These are phyloP conservation scores for Eubucco bourcierii DNA, from an alignment of 2,113 vertebrate species.

Conservation along the genomic window DNA sequence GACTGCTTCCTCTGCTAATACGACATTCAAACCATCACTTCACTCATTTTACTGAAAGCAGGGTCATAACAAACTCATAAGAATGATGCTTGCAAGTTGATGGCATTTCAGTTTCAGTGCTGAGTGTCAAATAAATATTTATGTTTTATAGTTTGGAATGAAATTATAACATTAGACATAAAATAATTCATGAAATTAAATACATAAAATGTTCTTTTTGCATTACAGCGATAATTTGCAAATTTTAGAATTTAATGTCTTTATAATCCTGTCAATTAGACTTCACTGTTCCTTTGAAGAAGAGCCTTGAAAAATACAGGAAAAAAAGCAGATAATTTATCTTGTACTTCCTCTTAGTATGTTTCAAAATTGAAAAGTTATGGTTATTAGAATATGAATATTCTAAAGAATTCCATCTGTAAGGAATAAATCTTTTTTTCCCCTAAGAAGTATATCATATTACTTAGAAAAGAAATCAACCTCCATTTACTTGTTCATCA, in stretches of 20 bases:
- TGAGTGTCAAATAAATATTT: background rate
- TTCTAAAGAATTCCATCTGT: background rate
- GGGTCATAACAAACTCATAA: background rate
- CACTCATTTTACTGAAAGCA: background rate
- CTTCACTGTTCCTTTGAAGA: background rate
- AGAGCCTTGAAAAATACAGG: background rate
- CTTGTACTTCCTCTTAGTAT: background rate
- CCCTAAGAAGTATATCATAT: background rate
- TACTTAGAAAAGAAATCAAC: background rate
- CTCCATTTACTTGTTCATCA: conserved; percentile 3
- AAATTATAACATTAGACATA: background rate
- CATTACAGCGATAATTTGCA: background rate
- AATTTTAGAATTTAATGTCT: background rate
- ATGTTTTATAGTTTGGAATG: background rate
- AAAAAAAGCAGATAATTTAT: background rate
- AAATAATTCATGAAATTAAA: background rate
- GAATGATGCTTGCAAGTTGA: background rate
- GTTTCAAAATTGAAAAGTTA: conserved; percentile 2
- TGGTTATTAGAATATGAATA: background rate
- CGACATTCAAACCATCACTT: background rate
- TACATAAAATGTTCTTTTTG: background rate
- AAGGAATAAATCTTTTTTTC: background rate
- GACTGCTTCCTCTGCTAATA: background rate
- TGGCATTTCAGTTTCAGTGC: background rate
- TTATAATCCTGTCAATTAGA: background rate